Evolutionary conservation across 1,140 invertebrate species (phyloP).

Genomic region (Yoshiicerus persimilis): DNA sequence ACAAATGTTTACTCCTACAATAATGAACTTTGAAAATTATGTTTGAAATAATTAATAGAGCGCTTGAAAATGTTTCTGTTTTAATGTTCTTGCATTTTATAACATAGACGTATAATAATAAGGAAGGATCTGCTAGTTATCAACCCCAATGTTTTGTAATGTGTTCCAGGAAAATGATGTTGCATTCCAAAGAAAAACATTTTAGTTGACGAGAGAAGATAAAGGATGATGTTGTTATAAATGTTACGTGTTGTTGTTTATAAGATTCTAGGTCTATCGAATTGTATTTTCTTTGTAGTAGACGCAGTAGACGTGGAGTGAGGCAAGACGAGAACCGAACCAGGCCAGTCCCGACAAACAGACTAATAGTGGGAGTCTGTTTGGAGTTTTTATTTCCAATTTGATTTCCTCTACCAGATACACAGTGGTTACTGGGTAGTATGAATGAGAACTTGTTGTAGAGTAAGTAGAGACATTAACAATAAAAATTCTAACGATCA

Average conservation of each 20-base stretch:
- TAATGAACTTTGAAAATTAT: neutral
- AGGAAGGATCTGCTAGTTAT: no score
- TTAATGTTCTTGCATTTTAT: no score
- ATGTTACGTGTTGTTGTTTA: neutral
- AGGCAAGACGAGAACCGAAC: neutral
- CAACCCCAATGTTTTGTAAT: no score
- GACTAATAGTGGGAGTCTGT: neutral
- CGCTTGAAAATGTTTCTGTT: no score
- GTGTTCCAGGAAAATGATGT: neutral
- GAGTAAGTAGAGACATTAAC: neutral
- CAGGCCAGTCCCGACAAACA: neutral
- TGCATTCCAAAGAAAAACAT: neutral
- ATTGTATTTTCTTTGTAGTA: neutral
- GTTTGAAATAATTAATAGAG: no score
- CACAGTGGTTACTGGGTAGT: neutral
- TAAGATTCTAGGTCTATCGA: neutral
- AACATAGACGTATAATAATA: no score
- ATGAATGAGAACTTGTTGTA: neutral
- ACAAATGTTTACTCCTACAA: no score
- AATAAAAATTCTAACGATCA: neutral
- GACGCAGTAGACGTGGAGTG: neutral
- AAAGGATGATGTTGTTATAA: no score
- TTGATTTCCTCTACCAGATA: neutral
- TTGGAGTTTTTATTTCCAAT: neutral
- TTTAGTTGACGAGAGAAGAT: neutral